Conservation (phyloP, 2,888 invertebrate species). For the Drosophila rellima region DNA sequence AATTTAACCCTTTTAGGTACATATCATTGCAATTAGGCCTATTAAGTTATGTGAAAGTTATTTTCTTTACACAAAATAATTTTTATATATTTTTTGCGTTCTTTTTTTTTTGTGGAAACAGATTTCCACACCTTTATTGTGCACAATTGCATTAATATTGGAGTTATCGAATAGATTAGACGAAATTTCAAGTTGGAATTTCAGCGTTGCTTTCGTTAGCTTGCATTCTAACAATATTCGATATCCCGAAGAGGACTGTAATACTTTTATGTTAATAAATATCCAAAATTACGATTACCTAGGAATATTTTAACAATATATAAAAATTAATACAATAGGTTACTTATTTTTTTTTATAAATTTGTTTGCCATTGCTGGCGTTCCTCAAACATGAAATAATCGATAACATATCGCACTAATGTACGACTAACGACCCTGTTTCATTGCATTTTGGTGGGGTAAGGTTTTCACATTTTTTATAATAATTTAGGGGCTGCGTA, state of each 20-base stretch:
- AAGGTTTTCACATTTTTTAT: slow-evolving; percentile 56
- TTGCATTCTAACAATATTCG: background rate
- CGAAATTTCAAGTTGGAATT: slow-evolving; percentile 48
- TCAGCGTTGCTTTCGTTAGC: slow-evolving; percentile 39
- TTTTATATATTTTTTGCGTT: slow-evolving; percentile 44
- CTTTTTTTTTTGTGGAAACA: slow-evolving; percentile 61
- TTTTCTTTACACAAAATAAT: slow-evolving; percentile 18
- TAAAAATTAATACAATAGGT: background rate
- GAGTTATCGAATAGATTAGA: slow-evolving; percentile 37
- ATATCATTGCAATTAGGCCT: slow-evolving; percentile 25
- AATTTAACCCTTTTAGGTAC: slow-evolving; percentile 5
- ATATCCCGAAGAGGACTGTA: background rate
- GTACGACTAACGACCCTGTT: slow-evolving; percentile 55
- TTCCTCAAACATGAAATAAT: background rate
- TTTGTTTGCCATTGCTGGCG: background rate
- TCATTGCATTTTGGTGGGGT: slow-evolving; percentile 59
- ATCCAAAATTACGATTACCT: background rate
- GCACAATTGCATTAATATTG: slow-evolving; percentile 45
- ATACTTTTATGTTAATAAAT: background rate
- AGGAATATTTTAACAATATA: background rate
- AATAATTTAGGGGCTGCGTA: slow-evolving; percentile 30
- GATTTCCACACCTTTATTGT: slow-evolving; percentile 78
- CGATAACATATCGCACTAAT: slow-evolving; percentile 35
- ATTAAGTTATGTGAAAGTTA: slow-evolving; percentile 25
- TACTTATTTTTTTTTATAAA: background rate